Evolutionary conservation across 1,140 invertebrate species (phyloP), one percentile per base, ranked within the genome.

Genomic region (Drosophila biarmipes): DNA sequence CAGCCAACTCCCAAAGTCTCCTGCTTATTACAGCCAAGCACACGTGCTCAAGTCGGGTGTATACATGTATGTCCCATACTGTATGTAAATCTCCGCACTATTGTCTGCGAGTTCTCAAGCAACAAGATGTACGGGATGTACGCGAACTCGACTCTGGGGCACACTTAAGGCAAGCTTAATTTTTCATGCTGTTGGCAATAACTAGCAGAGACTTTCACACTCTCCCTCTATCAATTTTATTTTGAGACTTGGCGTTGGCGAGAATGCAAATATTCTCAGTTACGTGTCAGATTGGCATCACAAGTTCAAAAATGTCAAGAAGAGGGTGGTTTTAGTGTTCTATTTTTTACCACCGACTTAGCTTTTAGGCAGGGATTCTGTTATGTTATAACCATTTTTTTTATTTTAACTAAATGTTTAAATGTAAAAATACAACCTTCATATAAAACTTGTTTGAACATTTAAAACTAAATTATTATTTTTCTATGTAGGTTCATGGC

Each of bases 161-260:
- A 58, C 57, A 57, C 75, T 86, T 86, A 87, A 78, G 58, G 58
- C 57, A 51, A 72, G 69, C 78, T 87, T 86, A 82, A 89, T 87
- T 87, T 87, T 87, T 82, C 84, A 87, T 87, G 78, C 57, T 73
- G 37, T 48, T 61, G 74, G 58, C 74, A 78, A 76, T 87, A 87
- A 76, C 69, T 78, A 54, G 61, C 42, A 56, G 21, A 15, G 55
- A 35, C 34, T 34, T 66, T 64, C 69, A 69, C 76, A 52, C 48
- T 24, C 31, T 71, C 38, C 27, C 64, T 52, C 59, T 62, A 58
- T 58, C 52, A 68, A 58, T 52, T 69, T 81, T 40, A 73, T 61
- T 85, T 64, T 52, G 29, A 77, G 69, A 40, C 45, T 53, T 64
- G 49, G 59, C 51, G 54, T 68, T 29, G 62, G 35, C 61, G 51